Base-by-base conservation (phyloP, 2,797 vertebrate species). In the Cyclopterus lumpus region DNA sequence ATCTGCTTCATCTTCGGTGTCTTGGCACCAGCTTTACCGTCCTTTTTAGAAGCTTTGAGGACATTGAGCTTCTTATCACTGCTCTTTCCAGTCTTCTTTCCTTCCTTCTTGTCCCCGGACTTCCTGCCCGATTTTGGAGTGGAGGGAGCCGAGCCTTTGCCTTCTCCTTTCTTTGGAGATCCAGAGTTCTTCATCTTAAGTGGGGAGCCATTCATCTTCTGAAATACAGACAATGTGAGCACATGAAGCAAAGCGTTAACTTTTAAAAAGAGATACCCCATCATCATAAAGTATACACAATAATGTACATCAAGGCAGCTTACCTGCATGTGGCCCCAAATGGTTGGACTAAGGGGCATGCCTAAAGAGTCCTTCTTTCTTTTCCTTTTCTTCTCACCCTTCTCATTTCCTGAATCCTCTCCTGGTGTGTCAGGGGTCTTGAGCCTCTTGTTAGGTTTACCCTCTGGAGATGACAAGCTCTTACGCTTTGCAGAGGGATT, bases 1-100 rank as follows among this genome's bases (percentile, higher is more conserved):
- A 98, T 98, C 89, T 99, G 98, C 83, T 99, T 99, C 97, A 98
- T 97, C 88, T 97, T 98, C 3, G 93, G 90, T 67, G 95, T 95
- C 86, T 97, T 98, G 0, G 94, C 83, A 12, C 94, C 95, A 74
- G 72, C 67, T 86, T 97, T 98, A 18, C 95, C 82, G 0, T 96
- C 95, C 85, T 97, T 98, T 89, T 95, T 96, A 54, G 95, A 95
- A 0, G 94, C 86, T 80, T 97, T 99, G 86, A 97, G 96, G 42
- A 96, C 93, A 1, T 96, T 96, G 5, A 96, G 84, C 61, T 96
- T 94, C 79, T 96, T 96, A 5, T 87, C 79, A 2, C 84, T 73
- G 0, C 76, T 86, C 70, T 92, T 95, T 86, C 94, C 96, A 42
- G 84, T 86, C 86, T 93, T 96, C 83, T 96, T 96, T 38, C 93